These are phyloP conservation scores for Holcopasites calliopsidis DNA, from an alignment of 1,140 invertebrate species.

Conservation along the genomic window DNA sequence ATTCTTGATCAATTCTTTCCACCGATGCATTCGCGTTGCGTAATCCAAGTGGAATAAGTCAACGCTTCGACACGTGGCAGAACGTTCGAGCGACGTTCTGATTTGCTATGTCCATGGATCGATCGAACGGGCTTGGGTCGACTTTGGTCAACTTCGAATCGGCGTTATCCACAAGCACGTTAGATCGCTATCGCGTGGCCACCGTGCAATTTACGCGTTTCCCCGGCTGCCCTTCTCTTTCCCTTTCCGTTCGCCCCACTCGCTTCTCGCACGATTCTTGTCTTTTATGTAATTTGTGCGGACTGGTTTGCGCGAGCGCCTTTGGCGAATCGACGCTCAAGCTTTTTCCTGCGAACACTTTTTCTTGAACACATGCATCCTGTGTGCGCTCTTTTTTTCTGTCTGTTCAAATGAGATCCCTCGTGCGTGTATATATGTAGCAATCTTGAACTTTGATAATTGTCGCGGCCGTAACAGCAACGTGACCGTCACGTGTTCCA, in stretches of 20 bases:
- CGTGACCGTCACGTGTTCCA: not conserved
- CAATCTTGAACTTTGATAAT: not conserved
- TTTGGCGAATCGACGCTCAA: not conserved
- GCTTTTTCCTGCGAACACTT: not conserved
- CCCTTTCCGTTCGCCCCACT: slow-evolving; percentile 3
- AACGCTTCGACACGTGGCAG: slow-evolving; percentile 8
- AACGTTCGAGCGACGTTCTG: slow-evolving; percentile 21
- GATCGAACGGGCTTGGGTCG: slow-evolving; percentile 33
- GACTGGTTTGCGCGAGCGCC: slow-evolving; percentile 17
- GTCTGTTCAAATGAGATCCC: too few relatives aligned
- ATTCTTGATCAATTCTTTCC: not conserved
- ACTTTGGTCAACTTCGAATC: slow-evolving; percentile 29
- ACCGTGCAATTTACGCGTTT: slow-evolving; percentile 42
- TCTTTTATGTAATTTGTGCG: slow-evolving; percentile 49
- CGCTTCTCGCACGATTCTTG: not conserved
- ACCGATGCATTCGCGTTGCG: not conserved
- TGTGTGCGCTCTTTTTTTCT: too few relatives aligned
- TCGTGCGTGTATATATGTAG: not conserved
- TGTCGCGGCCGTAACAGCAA: not conserved
- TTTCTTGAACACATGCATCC: not conserved
- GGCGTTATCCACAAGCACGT: slow-evolving; percentile 23
- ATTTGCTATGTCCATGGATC: slow-evolving; percentile 20
- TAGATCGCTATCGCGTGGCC: slow-evolving; percentile 39
- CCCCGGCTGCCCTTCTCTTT: slow-evolving; percentile 19
- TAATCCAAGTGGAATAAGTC: not conserved